Conservation (phyloP, 2,797 vertebrate genomes). For the Neosilurus hyrtlii region DNA sequence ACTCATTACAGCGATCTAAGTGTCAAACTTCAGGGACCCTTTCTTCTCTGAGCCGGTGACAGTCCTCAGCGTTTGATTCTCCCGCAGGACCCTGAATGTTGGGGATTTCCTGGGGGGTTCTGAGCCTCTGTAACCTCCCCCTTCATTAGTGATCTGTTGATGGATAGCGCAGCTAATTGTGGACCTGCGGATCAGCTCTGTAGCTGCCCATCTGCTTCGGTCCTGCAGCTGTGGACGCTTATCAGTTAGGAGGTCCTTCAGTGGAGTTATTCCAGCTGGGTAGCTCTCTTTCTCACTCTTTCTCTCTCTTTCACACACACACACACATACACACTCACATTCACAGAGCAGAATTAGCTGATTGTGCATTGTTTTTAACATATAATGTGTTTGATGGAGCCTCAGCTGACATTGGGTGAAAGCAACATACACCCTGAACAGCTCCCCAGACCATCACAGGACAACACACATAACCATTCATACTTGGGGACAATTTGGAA, state of each 20-base stretch:
- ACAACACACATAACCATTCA: too few species aligned
- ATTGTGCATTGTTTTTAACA: conserved; percentile 25
- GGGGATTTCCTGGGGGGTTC: conserved; percentile 52
- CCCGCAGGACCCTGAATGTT: conserved; percentile 40
- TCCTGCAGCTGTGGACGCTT: conserved; percentile 55
- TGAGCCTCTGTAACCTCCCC: conserved; percentile 27
- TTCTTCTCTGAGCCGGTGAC: conserved; percentile 33
- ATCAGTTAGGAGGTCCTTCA: conserved; percentile 51
- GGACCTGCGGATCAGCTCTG: conserved; percentile 40
- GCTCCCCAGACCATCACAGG: too few species aligned
- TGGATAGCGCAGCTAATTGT: conserved; percentile 55
- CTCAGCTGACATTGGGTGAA: too few species aligned
- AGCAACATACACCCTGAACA: too few species aligned
- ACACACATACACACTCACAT: not conserved
- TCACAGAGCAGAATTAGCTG: conserved; percentile 28
- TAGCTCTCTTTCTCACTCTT: not conserved
- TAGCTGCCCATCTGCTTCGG: conserved; percentile 47
- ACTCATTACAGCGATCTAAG: conserved; percentile 31
- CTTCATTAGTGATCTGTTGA: conserved; percentile 57
- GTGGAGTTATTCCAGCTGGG: conserved; percentile 53
- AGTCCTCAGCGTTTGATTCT: conserved; percentile 41
- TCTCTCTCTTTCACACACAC: conserved; percentile 13
- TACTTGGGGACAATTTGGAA: too few species aligned
- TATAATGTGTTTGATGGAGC: not conserved
- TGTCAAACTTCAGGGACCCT: conserved; percentile 32